phyloP scores from a whole-genome alignment of 2,797 vertebrate species.

The Pitangus sulphuratus region DNA sequence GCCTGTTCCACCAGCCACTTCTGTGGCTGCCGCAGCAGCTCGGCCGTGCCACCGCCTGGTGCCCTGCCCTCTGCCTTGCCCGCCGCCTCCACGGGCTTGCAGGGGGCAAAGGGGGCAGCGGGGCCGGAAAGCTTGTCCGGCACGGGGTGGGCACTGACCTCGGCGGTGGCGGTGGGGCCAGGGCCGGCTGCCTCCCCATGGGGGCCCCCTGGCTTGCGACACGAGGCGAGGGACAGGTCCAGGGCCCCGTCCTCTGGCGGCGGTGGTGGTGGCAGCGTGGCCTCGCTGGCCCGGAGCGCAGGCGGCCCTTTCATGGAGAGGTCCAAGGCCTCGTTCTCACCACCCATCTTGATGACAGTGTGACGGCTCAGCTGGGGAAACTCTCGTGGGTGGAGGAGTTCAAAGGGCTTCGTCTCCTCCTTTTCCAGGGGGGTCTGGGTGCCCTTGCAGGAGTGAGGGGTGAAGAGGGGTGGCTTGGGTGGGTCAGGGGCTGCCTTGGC shows the following conservation, averaged over 20 bases:
- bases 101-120: conserved; percentile 67
- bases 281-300: conserved; percentile 77
- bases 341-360: conserved; percentile 80
- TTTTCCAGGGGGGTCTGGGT: conserved; percentile 86
- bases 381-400: conserved; percentile 67
- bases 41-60: conserved; percentile 74
- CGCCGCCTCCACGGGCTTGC: conserved; percentile 65
- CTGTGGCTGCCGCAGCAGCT: conserved; percentile 87
- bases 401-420: conserved; percentile 81
- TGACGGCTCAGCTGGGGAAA: conserved; percentile 79
- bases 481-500: conserved; percentile 80
- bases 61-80: conserved; percentile 81
- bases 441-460: conserved; percentile 83
- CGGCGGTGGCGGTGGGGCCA: fast-evolving
- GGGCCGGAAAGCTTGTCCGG: conserved; percentile 68
- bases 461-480: conserved; percentile 78
- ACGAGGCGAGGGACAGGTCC: conserved; percentile 87
- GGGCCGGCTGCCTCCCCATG: conserved; percentile 18
- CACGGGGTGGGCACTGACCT: conserved; percentile 22
- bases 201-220: conserved; percentile 76
- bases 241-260: conserved; percentile 84
- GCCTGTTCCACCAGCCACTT: conserved; percentile 87
- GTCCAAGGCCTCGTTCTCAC: conserved; percentile 90
- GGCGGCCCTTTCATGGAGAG: conserved; percentile 87
- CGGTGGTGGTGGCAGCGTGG: background rate